Evolutionary conservation across 2,113 vertebrate species (phyloP).

Genomic region (Plectropomus leopardus): DNA sequence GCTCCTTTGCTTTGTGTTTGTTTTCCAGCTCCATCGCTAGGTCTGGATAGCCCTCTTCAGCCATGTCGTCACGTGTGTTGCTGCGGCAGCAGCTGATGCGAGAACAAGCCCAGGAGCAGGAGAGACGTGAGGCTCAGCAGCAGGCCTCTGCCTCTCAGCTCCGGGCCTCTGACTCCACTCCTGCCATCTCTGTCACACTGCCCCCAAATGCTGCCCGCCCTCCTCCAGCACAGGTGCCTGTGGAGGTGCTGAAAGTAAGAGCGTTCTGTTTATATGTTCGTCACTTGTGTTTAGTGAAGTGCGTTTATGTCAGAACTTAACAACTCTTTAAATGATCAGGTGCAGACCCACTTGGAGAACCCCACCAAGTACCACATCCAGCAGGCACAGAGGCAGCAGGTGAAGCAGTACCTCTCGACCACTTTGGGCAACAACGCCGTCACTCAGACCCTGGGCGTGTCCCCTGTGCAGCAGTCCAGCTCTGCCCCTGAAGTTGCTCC

Average conservation of each 20-base stretch:
- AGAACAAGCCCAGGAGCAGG: conserved; percentile 92
- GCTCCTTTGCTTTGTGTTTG: neutral
- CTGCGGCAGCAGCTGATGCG: conserved; percentile 92
- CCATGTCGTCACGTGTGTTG: conserved; percentile 88
- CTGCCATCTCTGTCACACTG: conserved; percentile 87
- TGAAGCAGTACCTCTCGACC: conserved; percentile 92
- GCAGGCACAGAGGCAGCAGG: conserved; percentile 90
- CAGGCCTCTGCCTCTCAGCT: conserved; percentile 84
- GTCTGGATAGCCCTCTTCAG: conserved; percentile 22
- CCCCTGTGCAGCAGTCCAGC: conserved; percentile 77
- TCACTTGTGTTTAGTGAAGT: neutral
- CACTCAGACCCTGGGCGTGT: conserved; percentile 84
- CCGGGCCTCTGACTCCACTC: conserved; percentile 78
- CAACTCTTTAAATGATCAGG: conserved; percentile 73
- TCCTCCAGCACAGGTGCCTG: conserved; percentile 89
- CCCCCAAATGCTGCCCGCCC: conserved; percentile 81
- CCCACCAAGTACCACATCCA: conserved; percentile 92
- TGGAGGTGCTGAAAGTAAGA: conserved; percentile 91
- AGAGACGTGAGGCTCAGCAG: conserved; percentile 88
- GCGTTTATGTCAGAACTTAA: neutral
- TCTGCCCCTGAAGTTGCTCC: conserved; percentile 83
- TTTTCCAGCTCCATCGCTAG: conserved; percentile 64
- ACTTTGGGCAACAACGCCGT: conserved; percentile 88
- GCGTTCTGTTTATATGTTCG: neutral
- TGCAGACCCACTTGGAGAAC: conserved; percentile 91